These are phyloP conservation scores for Centropyge bicolor DNA, from an alignment of 2,797 vertebrate genomes.

Conservation along the genomic window DNA sequence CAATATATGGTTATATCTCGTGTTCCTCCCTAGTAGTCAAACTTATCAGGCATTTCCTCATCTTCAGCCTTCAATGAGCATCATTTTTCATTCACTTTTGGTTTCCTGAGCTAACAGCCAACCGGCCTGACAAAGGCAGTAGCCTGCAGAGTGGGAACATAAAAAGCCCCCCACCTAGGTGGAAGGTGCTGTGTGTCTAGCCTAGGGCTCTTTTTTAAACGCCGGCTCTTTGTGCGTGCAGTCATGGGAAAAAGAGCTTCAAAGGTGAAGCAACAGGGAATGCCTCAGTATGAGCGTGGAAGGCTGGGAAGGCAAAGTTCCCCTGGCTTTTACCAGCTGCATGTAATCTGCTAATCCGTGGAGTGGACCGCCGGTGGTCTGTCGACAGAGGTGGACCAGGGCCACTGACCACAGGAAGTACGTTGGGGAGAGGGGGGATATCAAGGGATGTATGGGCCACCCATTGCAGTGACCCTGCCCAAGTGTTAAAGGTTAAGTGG, in stretches of 20 bases:
- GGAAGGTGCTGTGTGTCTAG: slow-evolving; percentile 72
- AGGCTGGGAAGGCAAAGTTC: slow-evolving; percentile 67
- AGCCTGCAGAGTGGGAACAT: slow-evolving; percentile 54
- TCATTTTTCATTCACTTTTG: slow-evolving; percentile 24
- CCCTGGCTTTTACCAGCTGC: slow-evolving; percentile 74
- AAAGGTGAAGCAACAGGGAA: slow-evolving; percentile 80
- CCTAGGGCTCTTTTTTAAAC: slow-evolving; percentile 73
- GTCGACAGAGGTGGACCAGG: slow-evolving; percentile 71
- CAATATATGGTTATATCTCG: background rate
- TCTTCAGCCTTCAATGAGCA: slow-evolving; percentile 20
- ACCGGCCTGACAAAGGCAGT: slow-evolving; percentile 59
- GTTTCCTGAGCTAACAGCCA: slow-evolving; percentile 51
- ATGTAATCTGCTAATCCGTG: slow-evolving; percentile 84
- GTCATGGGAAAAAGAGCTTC: slow-evolving; percentile 83
- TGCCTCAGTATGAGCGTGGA: slow-evolving; percentile 53
- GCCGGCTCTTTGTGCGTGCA: slow-evolving; percentile 73
- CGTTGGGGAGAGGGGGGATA: slow-evolving; percentile 40
- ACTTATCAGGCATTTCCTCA: slow-evolving; percentile 9
- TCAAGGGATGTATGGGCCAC: slow-evolving; percentile 55
- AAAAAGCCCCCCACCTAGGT: slow-evolving; percentile 66
- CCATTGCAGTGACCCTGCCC: slow-evolving; percentile 63
- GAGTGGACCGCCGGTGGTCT: slow-evolving; percentile 72
- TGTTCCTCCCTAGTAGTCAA: background rate
- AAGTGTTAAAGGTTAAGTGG: slow-evolving; percentile 82
- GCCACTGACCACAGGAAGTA: slow-evolving; percentile 75